Conservation (phyloP, 2,888 invertebrate species). For the Cataglyphis livida region DNA sequence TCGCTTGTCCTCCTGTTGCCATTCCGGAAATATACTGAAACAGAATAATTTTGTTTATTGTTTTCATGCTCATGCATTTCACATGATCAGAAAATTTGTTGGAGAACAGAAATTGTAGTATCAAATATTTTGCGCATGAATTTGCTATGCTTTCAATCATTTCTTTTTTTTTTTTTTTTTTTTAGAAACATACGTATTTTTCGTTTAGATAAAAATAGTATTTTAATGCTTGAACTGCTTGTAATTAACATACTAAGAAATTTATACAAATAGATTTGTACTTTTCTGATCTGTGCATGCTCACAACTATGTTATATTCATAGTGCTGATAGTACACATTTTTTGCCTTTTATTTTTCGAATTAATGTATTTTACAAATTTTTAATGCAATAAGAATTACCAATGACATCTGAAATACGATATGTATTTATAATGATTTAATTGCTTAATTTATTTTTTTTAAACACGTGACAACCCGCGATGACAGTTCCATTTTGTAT, state of each 20-base stretch:
- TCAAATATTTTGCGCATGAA: background rate
- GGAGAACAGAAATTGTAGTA: background rate
- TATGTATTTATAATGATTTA: background rate
- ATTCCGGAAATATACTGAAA: conserved; percentile 83
- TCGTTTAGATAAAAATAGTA: conserved; percentile 12
- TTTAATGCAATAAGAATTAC: background rate
- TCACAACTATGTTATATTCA: background rate
- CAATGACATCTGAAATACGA: background rate
- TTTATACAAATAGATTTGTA: background rate
- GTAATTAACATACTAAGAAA: conserved; percentile 10
- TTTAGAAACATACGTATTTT: conserved; percentile 2
- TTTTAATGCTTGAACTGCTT: background rate
- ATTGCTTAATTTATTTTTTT: background rate
- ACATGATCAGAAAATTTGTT: background rate
- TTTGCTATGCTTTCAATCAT: background rate
- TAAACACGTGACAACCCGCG: background rate
- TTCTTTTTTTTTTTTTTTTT: background rate
- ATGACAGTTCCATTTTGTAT: background rate
- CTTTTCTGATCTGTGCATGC: background rate
- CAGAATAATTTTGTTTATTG: conserved; percentile 55
- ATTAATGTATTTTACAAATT: conserved; percentile 9
- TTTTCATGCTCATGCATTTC: background rate
- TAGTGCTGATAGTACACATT: background rate
- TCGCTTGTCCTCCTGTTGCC: conserved; percentile 79
- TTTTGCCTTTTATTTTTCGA: background rate